Percentiles rank a stretch among this genome's conserved stretches.
Evolutionary conservation across 2,113 vertebrate genomes (phyloP).

Genomic region (Pteropus alecto): DNA sequence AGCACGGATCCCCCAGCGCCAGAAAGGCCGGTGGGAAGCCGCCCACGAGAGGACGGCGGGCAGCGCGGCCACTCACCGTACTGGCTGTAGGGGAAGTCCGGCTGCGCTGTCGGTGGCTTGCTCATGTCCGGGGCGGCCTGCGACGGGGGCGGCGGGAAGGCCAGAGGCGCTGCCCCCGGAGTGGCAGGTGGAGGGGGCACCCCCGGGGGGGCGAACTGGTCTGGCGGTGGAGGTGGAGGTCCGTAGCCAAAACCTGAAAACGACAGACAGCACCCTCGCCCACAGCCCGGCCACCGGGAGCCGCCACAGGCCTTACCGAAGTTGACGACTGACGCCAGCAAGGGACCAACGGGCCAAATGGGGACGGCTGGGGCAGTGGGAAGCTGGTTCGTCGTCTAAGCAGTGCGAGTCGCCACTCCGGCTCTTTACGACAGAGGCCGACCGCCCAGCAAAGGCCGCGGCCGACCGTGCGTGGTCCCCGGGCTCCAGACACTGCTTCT

Average conservation of each 20-base stretch:
- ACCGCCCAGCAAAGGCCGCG: too few species aligned
- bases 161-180: conserved; percentile 92
- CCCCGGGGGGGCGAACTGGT: conserved; percentile 95
- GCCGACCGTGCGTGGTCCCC: fast-evolving
- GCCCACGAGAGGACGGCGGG: not conserved
- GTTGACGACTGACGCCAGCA: too few species aligned
- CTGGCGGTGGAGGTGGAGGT: conserved; percentile 92
- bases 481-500: not conserved
- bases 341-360: not conserved
- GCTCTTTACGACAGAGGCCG: not conserved
- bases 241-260: conserved; percentile 94
- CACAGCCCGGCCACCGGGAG: not conserved
- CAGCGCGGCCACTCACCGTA: conserved; percentile 89
- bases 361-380: not conserved
- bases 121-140: conserved; percentile 98
- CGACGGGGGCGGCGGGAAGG: conserved; percentile 95
- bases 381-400: too few species aligned
- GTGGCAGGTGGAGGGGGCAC: conserved; percentile 96
- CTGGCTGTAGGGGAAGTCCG: conserved; percentile 97
- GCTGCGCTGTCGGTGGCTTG: conserved; percentile 96
- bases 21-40: not conserved
- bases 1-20: not conserved
- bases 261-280: not conserved
- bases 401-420: too few species aligned
- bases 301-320: too few species aligned